Evolutionary conservation across 1,140 invertebrate species (phyloP).

Genomic region (Hydropsyche tenuis): DNA sequence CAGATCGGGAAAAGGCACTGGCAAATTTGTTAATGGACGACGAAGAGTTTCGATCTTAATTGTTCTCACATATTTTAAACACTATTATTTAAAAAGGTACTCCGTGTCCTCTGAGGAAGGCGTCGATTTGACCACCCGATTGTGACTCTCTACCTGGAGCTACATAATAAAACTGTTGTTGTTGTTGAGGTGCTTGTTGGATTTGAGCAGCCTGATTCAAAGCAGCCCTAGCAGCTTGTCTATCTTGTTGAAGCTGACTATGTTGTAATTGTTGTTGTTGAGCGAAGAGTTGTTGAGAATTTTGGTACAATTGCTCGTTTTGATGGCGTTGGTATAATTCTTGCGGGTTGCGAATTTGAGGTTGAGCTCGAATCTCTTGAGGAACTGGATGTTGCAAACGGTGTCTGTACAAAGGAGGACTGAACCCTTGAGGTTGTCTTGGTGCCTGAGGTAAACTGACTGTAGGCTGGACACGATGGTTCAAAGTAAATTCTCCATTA

Average conservation of each 20-base stretch:
- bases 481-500: slow-evolving; percentile 72
- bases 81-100: slow-evolving; percentile 64
- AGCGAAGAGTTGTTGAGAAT: slow-evolving; percentile 75
- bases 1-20: neutral
- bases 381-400: slow-evolving; percentile 62
- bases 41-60: slow-evolving; percentile 41
- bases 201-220: slow-evolving; percentile 55
- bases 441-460: slow-evolving; percentile 66
- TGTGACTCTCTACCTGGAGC: slow-evolving; percentile 62
- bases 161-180: slow-evolving; percentile 72
- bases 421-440: slow-evolving; percentile 57
- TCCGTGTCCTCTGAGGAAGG: slow-evolving; percentile 77
- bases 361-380: slow-evolving; percentile 61
- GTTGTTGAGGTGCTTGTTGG: slow-evolving; percentile 57
- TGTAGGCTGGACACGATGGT: slow-evolving; percentile 76
- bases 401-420: slow-evolving; percentile 60
- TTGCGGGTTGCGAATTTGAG: slow-evolving; percentile 69
- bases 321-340: slow-evolving; percentile 76
- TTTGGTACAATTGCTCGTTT: slow-evolving; percentile 70
- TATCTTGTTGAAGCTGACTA: slow-evolving; percentile 61
- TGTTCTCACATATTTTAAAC: slow-evolving; percentile 38
- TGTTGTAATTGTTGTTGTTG: slow-evolving; percentile 73
- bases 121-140: slow-evolving; percentile 74
- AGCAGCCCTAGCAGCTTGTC: slow-evolving; percentile 59
- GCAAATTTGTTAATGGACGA: slow-evolving; percentile 1